These are phyloP conservation scores for Hofmannophila pseudospretella DNA, from an alignment of 2,888 invertebrate genomes.

Conservation along the genomic window DNA sequence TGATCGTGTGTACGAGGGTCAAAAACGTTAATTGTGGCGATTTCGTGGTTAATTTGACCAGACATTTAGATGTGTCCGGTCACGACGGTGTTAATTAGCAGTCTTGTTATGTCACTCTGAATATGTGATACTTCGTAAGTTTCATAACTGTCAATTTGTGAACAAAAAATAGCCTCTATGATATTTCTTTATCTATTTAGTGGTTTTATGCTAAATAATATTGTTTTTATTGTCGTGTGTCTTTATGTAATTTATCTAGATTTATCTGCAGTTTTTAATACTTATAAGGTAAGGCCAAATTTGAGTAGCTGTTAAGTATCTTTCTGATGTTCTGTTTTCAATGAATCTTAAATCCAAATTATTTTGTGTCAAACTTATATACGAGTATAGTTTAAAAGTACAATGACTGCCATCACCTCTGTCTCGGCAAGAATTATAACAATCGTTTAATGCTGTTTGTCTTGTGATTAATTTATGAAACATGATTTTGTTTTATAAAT, in stretches of 20 bases:
- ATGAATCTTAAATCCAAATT: too few species aligned
- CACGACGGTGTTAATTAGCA: conserved; percentile 10
- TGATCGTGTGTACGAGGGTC: not conserved
- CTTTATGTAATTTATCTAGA: too few species aligned
- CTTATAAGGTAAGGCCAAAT: too few species aligned
- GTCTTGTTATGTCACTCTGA: conserved; percentile 3
- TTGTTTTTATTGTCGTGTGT: too few species aligned
- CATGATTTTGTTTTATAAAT: conserved; percentile 1
- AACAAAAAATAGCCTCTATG: not conserved
- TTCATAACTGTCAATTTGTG: not conserved
- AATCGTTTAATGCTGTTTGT: not conserved
- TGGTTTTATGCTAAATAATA: not conserved
- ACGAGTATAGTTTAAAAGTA: too few species aligned
- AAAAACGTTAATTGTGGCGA: conserved; percentile 16
- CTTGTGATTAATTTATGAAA: too few species aligned
- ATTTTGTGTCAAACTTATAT: too few species aligned
- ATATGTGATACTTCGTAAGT: not conserved
- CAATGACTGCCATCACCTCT: too few species aligned
- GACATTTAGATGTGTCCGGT: conserved; percentile 1
- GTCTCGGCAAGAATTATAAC: too few species aligned
- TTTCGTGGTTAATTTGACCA: conserved; percentile 22
- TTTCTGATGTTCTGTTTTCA: too few species aligned
- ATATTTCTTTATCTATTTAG: not conserved
- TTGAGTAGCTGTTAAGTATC: too few species aligned
- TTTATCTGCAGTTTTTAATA: too few species aligned